Conservation (phyloP, 2,113 vertebrate genomes). For the Tretioscincus oriximinensis region DNA sequence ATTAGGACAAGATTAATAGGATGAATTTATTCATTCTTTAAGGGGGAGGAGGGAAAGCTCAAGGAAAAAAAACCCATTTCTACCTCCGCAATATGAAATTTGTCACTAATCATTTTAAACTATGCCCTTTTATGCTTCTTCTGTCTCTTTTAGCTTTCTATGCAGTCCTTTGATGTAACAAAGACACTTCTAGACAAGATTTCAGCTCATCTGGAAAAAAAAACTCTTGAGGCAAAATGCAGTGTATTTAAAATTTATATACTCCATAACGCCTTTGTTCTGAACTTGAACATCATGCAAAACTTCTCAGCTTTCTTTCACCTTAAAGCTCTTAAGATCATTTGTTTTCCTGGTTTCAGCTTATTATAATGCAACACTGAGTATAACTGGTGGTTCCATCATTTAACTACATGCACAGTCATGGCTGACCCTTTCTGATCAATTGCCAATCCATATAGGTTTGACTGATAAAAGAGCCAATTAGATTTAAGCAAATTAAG, state of each 20-base stretch:
- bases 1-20: constrained; percentile 64
- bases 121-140: constrained; percentile 98
- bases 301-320: constrained; percentile 80
- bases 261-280: constrained; percentile 98
- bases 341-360: constrained; percentile 67
- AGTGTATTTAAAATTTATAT: constrained; percentile 99
- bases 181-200: constrained; percentile 94
- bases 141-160: constrained; percentile 84
- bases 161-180: constrained; percentile 96
- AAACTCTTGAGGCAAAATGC: constrained; percentile 94
- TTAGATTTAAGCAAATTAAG: constrained; percentile 87
- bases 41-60: constrained; percentile 69
- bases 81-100: constrained; percentile 87
- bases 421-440: constrained; percentile 83
- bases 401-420: constrained; percentile 87
- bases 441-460: constrained; percentile 84
- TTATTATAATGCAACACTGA: constrained; percentile 76
- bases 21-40: constrained; percentile 61
- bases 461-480: constrained; percentile 89
- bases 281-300: constrained; percentile 94
- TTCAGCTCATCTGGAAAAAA: constrained; percentile 87
- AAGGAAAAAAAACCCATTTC: constrained; percentile 68
- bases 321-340: constrained; percentile 68
- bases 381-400: constrained; percentile 76
- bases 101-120: constrained; percentile 99